Conservation (phyloP, 2,888 invertebrate species). For the Polia nebulosa region DNA sequence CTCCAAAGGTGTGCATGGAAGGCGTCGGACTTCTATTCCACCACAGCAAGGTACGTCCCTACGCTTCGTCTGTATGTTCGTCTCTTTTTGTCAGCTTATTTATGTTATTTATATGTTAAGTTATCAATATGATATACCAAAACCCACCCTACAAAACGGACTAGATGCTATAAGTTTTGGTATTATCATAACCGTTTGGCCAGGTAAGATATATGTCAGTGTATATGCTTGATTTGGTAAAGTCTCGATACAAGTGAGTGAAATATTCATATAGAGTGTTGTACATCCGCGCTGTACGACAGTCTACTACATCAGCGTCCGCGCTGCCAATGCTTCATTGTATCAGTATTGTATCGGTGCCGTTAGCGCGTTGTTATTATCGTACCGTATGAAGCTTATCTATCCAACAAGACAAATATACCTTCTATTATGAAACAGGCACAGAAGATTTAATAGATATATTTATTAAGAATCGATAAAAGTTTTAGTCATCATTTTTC, state of each 20-base stretch:
- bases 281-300: conserved; percentile 72
- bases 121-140: conserved; percentile 79
- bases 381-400: conserved; percentile 77
- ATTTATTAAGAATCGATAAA: conserved; percentile 40
- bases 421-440: conserved; percentile 54
- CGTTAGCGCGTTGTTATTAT: conserved; percentile 80
- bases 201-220: conserved; percentile 88
- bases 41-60: conserved; percentile 98
- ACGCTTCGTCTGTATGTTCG: conserved; percentile 70
- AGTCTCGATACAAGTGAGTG: conserved; percentile 76
- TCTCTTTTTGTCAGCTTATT: conserved; percentile 86
- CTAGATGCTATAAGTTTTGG: conserved; percentile 72
- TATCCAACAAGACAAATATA: conserved; percentile 75
- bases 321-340: conserved; percentile 82
- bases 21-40: conserved; percentile 99
- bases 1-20: conserved; percentile 97
- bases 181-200: conserved; percentile 72
- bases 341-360: conserved; percentile 85
- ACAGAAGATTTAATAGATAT: conserved; percentile 46
- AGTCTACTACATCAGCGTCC: conserved; percentile 73
- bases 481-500: conserved; percentile 49
- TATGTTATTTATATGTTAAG: conserved; percentile 74
- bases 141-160: conserved; percentile 71
- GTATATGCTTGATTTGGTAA: conserved; percentile 84
- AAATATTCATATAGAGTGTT: conserved; percentile 73